Evolutionary conservation across 1,140 invertebrate species (phyloP).

Genomic region (Callitettix versicolor): DNA sequence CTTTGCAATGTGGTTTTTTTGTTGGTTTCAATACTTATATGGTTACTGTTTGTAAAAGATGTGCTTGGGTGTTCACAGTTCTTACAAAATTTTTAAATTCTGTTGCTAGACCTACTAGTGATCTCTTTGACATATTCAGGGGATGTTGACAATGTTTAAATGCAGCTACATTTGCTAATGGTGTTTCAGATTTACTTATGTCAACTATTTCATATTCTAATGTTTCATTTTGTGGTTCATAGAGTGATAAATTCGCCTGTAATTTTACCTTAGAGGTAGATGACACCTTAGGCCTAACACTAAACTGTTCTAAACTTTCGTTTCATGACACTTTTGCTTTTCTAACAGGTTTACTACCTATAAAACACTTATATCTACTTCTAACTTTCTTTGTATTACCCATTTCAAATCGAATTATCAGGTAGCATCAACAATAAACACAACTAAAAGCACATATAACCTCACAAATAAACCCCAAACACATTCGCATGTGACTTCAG

Average conservation of each 20-base stretch:
- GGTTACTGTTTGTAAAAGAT: neutral
- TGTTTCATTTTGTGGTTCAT: neutral
- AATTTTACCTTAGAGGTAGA: constrained; percentile 4
- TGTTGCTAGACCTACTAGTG: neutral
- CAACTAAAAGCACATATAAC: too few species aligned
- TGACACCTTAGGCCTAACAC: too few species aligned
- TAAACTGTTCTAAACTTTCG: too few species aligned
- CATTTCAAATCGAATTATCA: too few species aligned
- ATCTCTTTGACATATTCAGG: neutral
- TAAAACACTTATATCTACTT: neutral
- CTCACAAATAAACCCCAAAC: too few species aligned
- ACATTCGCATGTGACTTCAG: too few species aligned
- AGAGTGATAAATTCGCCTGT: neutral
- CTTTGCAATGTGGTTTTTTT: neutral
- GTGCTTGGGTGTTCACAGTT: neutral
- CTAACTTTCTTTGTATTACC: neutral
- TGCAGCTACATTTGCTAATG: neutral
- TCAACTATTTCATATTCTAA: constrained; percentile 10
- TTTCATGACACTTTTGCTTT: too few species aligned
- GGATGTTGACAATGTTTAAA: neutral
- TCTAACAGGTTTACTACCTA: too few species aligned
- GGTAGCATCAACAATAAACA: too few species aligned
- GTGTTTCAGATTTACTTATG: neutral
- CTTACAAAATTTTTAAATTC: neutral
- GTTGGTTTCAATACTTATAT: neutral